A percentile compares a stretch with the other conserved stretches of the same genome.
These are phyloP conservation scores for Cryptoblepharus egeriae DNA, from an alignment of 2,797 vertebrate genomes.

Conservation along the genomic window DNA sequence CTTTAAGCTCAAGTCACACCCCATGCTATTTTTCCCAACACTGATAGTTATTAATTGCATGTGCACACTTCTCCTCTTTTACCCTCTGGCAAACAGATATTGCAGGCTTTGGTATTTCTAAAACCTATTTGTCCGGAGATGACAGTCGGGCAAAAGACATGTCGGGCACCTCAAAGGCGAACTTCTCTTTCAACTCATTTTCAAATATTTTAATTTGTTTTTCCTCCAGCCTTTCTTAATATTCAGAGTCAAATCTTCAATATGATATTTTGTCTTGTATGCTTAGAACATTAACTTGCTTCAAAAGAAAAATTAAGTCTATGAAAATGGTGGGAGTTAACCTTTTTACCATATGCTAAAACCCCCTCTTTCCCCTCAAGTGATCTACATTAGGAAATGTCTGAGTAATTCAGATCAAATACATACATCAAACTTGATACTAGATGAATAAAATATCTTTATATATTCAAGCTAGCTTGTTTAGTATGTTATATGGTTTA, in stretches of 20 bases:
- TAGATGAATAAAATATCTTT: neutral
- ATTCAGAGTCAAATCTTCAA: neutral
- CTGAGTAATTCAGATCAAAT: neutral
- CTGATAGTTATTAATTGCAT: neutral
- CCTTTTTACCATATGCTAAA: neutral
- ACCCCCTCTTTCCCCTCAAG: neutral
- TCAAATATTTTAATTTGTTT: neutral
- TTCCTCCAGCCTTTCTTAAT: neutral
- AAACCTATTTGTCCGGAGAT: neutral
- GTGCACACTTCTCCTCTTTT: neutral
- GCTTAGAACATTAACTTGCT: neutral
- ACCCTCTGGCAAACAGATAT: neutral
- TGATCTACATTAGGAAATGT: neutral
- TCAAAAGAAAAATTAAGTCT: neutral
- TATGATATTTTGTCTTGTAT: neutral
- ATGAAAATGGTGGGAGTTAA: neutral
- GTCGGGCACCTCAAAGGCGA: neutral
- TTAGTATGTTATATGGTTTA: conserved; percentile 34
- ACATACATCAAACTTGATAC: neutral
- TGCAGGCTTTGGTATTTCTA: neutral
- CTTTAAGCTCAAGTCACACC: too few species aligned
- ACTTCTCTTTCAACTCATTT: neutral
- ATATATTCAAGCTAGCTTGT: neutral
- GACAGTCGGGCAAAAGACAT: neutral
- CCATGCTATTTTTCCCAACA: too few species aligned